Base-by-base conservation (phyloP, 2,888 invertebrate genomes). In the Xestia sexstrigata region DNA sequence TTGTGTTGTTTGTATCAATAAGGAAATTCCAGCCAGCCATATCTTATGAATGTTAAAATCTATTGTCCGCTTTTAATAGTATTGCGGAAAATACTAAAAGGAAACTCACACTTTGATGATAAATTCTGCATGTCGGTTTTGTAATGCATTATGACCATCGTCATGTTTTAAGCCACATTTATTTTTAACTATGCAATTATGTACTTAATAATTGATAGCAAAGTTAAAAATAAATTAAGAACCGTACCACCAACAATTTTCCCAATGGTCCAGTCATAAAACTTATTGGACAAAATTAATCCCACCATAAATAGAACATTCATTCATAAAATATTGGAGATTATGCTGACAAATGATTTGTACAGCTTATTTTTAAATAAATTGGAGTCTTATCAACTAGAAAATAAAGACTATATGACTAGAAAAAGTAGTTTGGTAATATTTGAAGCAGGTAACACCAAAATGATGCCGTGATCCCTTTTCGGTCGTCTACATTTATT, bases 401-500 rank as follows among this genome's bases (percentile, higher is more conserved):
- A 11, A 9, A 17, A 67, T 83, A 85, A 79, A 52, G 76, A 0
- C 20, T 15, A 67, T 23, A 8, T n/a, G 9, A 62, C 0, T 23
- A n/a, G 62, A 20, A 66, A 26, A 23, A 9, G 11, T 66, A 82
- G 2, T 3, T 65, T 78, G 73, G 83, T 75, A 52, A 35, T 69
- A 83, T 83, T 84, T 82, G 77, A 78, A 82, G 68, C 83, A 83
- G 84, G 87, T 84, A 84, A 73, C 79, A 45, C 47, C 60, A 83
- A 84, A 81, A 82, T 77, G 68, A 52, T 79, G 71, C 70, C 49
- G 62, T 77, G 85, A 66, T 71, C 87, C 88, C 81, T 88, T 89
- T 86, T 87, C 74, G 76, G 78, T 75, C n/a, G 71, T 81, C 76
- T 69, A 81, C 82, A 84, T 86, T 82, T 78, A 89, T 90, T 87